Conservation (phyloP, 1,140 invertebrate species). For the Drosophila bocqueti region DNA sequence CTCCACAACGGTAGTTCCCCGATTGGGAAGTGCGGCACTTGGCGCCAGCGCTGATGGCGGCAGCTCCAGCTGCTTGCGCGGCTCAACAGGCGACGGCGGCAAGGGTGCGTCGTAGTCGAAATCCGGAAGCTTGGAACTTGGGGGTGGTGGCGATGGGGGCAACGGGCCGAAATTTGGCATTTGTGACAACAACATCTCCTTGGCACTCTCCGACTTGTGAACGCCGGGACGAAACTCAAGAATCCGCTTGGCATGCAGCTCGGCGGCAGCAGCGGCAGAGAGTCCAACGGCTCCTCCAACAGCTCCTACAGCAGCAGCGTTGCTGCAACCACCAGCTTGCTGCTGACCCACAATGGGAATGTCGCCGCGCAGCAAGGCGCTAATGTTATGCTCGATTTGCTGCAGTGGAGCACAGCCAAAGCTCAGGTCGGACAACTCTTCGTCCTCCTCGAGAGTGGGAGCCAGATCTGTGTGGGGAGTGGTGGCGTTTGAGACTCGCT, state of each 20-base stretch:
- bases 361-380: conserved; percentile 87
- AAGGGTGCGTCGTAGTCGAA: conserved; percentile 88
- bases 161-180: conserved; percentile 79
- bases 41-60: conserved; percentile 91
- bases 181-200: conserved; percentile 88
- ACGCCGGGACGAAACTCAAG: conserved; percentile 86
- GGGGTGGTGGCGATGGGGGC: conserved; percentile 82
- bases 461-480: conserved; percentile 85
- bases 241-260: conserved; percentile 72
- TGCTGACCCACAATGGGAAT: conserved; percentile 81
- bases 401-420: conserved; percentile 85
- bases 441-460: conserved; percentile 88
- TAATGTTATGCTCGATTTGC: conserved; percentile 88
- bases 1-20: conserved; percentile 70
- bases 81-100: conserved; percentile 89
- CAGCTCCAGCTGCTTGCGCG: conserved; percentile 82
- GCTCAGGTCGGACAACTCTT: conserved; percentile 86
- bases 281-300: conserved; percentile 6
- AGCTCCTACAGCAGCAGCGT: conserved; percentile 25
- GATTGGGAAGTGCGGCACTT: conserved; percentile 39
- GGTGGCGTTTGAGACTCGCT: conserved; percentile 68
- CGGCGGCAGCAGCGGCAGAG: conserved; percentile 56
- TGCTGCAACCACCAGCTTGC: neutral
- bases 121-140: conserved; percentile 76
- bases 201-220: conserved; percentile 89